Percentiles rank a stretch among this genome's conserved stretches.
phyloP scores from a whole-genome alignment of 1,140 invertebrate species.

The Pachyrhynchus sulphureomaculatus region DNA sequence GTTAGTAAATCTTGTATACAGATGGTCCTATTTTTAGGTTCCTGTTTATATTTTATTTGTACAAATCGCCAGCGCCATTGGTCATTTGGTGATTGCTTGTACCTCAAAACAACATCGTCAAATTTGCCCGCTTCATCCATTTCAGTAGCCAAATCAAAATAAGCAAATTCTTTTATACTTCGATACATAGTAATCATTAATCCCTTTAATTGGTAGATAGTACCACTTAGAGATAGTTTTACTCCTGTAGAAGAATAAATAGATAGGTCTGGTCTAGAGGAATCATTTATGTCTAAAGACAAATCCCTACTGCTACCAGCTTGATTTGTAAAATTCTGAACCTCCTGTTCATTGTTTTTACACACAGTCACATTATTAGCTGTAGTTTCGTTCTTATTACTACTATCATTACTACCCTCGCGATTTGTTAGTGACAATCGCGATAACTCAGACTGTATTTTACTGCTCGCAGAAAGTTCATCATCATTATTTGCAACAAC shows the following conservation, averaged over 20 bases:
- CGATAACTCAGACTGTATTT: too few relatives aligned
- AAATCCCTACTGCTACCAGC: too few relatives aligned
- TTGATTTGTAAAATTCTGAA: too few relatives aligned
- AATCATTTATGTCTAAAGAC: too few relatives aligned
- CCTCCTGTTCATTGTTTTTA: too few relatives aligned
- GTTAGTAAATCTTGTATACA: not conserved
- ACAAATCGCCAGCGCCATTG: conserved; percentile 6
- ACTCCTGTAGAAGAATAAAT: conserved; percentile 2
- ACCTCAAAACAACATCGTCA: conserved; percentile 26
- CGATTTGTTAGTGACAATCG: too few relatives aligned
- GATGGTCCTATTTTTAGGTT: not conserved
- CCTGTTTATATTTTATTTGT: conserved; percentile 14
- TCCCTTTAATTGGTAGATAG: conserved; percentile 25
- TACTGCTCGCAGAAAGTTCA: too few relatives aligned
- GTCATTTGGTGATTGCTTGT: not conserved
- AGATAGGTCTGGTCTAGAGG: too few relatives aligned
- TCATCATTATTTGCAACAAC: too few relatives aligned
- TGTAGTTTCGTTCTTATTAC: too few relatives aligned
- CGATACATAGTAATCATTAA: conserved; percentile 11
- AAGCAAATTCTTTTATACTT: not conserved
- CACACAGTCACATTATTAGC: too few relatives aligned
- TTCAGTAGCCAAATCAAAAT: conserved; percentile 26
- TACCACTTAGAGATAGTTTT: conserved; percentile 14
- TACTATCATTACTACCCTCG: too few relatives aligned
- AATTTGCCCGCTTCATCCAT: conserved; percentile 30